Evolutionary conservation across 2,888 invertebrate species (phyloP).

Genomic region (Hydrotaea diabolus): DNA sequence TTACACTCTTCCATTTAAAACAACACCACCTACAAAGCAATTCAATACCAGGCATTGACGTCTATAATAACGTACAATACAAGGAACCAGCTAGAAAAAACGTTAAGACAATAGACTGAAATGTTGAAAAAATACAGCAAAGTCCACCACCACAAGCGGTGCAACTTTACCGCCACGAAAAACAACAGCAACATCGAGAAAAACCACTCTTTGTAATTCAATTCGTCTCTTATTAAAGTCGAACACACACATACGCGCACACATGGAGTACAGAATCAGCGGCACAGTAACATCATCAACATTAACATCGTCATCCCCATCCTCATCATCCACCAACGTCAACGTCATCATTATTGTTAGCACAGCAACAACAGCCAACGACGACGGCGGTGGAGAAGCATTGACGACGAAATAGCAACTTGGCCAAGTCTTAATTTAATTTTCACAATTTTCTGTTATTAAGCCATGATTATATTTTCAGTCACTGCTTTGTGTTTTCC

Average conservation of each 20-base stretch:
- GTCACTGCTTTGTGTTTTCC: not conserved
- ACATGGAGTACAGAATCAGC: not conserved
- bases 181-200: conserved; percentile 2
- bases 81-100: not conserved
- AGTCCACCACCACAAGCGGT: not conserved
- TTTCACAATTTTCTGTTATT: conserved; percentile 60
- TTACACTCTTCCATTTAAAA: conserved; percentile 19
- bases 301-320: too few relatives aligned
- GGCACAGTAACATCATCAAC: too few relatives aligned
- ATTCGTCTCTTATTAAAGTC: conserved; percentile 11
- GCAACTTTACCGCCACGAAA: conserved; percentile 1
- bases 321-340: not conserved
- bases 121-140: not conserved
- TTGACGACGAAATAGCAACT: conserved; percentile 9
- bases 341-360: conserved; percentile 2
- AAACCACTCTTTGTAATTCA: conserved; percentile 21
- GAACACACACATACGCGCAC: not conserved
- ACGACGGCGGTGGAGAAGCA: not conserved
- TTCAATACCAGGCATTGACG: conserved; percentile 39
- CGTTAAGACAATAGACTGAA: conserved; percentile 8
- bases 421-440: conserved; percentile 59
- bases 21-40: conserved; percentile 23
- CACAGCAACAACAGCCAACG: not conserved
- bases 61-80: conserved; percentile 8
- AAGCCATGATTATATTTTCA: conserved; percentile 38